Evolutionary conservation across 53 echinoderm and acorn worm species (phyloP).

Genomic region (Temnopleurus reevesii): DNA sequence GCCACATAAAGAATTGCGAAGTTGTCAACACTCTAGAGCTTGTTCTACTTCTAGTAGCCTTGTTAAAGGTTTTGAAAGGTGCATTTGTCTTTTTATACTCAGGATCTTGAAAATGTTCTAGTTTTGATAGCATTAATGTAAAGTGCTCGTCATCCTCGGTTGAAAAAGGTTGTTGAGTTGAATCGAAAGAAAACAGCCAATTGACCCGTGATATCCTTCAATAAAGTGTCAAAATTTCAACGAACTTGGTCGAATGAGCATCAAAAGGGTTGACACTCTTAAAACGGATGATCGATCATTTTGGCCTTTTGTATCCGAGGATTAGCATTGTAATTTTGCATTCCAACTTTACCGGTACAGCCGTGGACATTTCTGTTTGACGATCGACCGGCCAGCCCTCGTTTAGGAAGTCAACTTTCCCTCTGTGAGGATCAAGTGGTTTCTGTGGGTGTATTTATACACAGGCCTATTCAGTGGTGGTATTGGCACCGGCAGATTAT

Average conservation of each 20-base stretch:
- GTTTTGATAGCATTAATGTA: background rate
- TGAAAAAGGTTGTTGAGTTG: background rate
- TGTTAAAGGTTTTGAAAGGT: background rate
- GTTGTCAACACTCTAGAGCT: constrained; percentile 21
- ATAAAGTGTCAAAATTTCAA: background rate
- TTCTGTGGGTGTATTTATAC: background rate
- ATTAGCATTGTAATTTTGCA: constrained; percentile 7
- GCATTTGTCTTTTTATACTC: background rate
- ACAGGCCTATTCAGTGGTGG: background rate
- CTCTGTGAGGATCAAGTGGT: background rate
- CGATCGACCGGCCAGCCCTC: background rate
- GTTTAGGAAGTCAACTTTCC: constrained; percentile 33
- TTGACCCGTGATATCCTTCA: constrained; percentile 33
- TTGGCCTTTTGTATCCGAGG: background rate
- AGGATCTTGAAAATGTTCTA: no score
- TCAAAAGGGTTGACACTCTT: background rate
- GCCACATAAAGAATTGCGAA: background rate
- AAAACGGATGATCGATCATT: background rate
- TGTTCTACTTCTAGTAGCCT: background rate
- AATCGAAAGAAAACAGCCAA: background rate
- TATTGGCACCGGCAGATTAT: background rate
- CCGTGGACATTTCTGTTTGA: background rate
- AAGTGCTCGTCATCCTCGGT: background rate
- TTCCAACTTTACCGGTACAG: background rate
- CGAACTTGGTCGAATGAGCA: constrained; percentile 5